A percentile compares a stretch with the other conserved stretches of the same genome.
phyloP scores from a whole-genome alignment of 1,140 invertebrate genomes.

The Brachionus asplanchnoidis region DNA sequence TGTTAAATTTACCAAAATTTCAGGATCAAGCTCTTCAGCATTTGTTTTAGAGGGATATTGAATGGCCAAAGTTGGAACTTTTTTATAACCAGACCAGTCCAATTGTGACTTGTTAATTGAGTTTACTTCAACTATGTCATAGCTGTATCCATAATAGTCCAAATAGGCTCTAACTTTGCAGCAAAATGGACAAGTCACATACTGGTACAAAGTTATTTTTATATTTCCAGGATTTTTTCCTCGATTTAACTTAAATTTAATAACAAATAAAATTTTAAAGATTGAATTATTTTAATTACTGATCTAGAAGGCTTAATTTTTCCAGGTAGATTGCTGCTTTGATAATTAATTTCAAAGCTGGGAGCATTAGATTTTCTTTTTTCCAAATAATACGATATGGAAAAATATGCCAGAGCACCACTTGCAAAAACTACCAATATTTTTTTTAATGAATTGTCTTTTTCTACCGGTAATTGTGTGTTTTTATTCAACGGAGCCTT shows the following conservation, averaged over 20 bases:
- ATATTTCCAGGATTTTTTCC: constrained; percentile 40
- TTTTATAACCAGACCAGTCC: constrained; percentile 87
- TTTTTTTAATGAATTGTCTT: background rate
- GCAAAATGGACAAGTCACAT: constrained; percentile 66
- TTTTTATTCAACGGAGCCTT: background rate
- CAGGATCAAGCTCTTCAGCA: constrained; percentile 42
- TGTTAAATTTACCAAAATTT: constrained; percentile 6
- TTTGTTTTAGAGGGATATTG: constrained; percentile 62
- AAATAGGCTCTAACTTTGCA: constrained; percentile 89
- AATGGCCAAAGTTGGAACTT: constrained; percentile 73
- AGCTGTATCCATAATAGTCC: constrained; percentile 86
- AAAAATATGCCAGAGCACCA: constrained; percentile 27
- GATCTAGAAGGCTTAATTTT: constrained; percentile 20
- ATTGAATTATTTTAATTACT: background rate
- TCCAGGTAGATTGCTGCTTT: constrained; percentile 32
- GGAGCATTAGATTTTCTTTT: background rate
- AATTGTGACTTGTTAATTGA: constrained; percentile 82
- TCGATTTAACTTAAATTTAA: background rate
- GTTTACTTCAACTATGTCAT: constrained; percentile 93
- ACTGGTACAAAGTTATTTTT: constrained; percentile 42
- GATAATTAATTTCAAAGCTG: constrained; percentile 1
- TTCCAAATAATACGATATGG: constrained; percentile 8
- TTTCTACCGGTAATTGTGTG: background rate
- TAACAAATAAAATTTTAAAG: background rate
- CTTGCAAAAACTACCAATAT: constrained; percentile 15